Conservation (phyloP, 2,888 invertebrate species). For the Vesta saturnalis region DNA sequence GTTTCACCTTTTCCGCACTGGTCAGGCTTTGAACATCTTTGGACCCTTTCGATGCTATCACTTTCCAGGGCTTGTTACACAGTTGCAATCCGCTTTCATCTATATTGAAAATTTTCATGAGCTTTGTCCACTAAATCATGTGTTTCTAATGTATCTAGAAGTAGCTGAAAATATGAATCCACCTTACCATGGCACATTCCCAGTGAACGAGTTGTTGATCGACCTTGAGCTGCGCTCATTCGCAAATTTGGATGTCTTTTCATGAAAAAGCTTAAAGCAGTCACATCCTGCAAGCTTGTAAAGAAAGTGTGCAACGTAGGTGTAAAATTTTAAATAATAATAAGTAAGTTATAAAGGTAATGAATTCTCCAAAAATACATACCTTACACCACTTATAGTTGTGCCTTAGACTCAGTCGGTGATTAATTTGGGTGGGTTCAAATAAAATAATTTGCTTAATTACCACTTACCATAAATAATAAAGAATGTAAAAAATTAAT, state of each 20-base stretch:
- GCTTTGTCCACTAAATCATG: background rate
- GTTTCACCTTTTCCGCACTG: slow-evolving; percentile 2
- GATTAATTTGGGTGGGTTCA: too few relatives aligned
- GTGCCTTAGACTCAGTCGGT: too few relatives aligned
- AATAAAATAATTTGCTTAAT: too few relatives aligned
- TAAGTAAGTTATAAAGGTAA: too few relatives aligned
- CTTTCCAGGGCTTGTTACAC: background rate
- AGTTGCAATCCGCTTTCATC: slow-evolving; percentile 1
- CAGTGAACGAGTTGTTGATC: background rate
- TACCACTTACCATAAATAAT: too few relatives aligned
- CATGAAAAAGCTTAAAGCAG: background rate
- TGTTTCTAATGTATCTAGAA: slow-evolving; percentile 2
- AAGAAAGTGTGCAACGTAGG: too few relatives aligned
- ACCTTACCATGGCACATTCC: background rate
- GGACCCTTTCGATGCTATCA: background rate
- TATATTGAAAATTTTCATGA: background rate
- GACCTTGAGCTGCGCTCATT: background rate
- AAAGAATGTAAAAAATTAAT: too few relatives aligned
- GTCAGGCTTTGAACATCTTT: slow-evolving; percentile 1
- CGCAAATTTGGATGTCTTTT: background rate
- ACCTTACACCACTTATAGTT: too few relatives aligned
- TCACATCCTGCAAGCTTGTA: too few relatives aligned
- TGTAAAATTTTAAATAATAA: too few relatives aligned
- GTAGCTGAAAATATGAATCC: too few relatives aligned
- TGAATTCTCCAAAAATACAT: too few relatives aligned